phyloP scores from a whole-genome alignment of 2,113 vertebrate species.

The Rana temporaria region DNA sequence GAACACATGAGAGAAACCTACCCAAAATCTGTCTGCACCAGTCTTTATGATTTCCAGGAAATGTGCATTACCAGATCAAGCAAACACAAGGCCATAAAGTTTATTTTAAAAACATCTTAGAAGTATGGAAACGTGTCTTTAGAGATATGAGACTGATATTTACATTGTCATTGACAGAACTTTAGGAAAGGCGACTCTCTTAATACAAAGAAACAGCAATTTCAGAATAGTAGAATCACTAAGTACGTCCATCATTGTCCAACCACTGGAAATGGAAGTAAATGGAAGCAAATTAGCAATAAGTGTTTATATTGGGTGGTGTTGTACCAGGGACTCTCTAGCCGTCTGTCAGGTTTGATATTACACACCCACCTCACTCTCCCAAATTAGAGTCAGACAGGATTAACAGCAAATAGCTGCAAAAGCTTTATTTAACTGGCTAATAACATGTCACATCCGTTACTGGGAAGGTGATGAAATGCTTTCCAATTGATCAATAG shows the following conservation, averaged over 20 bases:
- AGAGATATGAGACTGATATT: no score
- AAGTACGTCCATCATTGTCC: not conserved
- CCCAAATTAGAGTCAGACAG: not conserved
- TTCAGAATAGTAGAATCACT: no score
- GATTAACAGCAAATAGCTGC: slow-evolving; percentile 29
- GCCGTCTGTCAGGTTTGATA: slow-evolving; percentile 22
- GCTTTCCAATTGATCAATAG: not conserved
- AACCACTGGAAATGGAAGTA: not conserved
- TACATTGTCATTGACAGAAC: no score
- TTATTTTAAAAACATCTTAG: no score
- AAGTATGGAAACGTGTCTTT: no score
- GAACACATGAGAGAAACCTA: no score
- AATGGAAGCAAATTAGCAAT: not conserved
- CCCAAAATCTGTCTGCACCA: no score
- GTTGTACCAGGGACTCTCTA: not conserved
- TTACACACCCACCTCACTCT: slow-evolving; percentile 16
- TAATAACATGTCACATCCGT: not conserved
- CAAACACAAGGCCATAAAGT: no score
- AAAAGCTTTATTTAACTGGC: not conserved
- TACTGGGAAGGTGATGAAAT: not conserved
- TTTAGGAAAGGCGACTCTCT: no score
- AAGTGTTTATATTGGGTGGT: slow-evolving; percentile 13
- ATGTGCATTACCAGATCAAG: no score
- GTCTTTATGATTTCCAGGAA: no score
- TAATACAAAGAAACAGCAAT: no score